Evolutionary conservation across 2,888 invertebrate genomes (phyloP).

Genomic region (Dendrolimus houi): DNA sequence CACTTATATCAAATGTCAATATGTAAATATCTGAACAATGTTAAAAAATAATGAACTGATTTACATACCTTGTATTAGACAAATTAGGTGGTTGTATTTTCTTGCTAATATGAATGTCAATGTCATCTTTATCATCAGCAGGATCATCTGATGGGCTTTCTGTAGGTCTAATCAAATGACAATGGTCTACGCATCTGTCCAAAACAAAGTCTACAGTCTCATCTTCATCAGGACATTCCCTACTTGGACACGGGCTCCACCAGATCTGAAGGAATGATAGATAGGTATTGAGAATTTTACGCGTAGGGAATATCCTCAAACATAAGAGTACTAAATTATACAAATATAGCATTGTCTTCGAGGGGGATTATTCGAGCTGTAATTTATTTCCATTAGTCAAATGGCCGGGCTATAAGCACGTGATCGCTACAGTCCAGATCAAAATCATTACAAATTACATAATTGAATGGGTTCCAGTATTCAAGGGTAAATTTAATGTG

Average conservation of each 20-base stretch:
- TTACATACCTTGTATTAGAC: conserved; percentile 45
- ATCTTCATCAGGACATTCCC: conserved; percentile 85
- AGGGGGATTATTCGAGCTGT: conserved; percentile 16
- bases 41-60: too few relatives aligned
- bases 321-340: background rate
- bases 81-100: conserved; percentile 58
- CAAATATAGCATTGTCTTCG: conserved; percentile 5
- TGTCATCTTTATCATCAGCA: conserved; percentile 64
- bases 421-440: conserved; percentile 12
- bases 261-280: conserved; percentile 73
- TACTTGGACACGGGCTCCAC: conserved; percentile 89
- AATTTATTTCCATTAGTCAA: conserved; percentile 21
- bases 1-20: too few relatives aligned
- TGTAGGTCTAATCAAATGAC: conserved; percentile 70
- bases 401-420: conserved; percentile 11
- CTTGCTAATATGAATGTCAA: conserved; percentile 74
- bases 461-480: conserved; percentile 16
- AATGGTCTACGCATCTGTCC: conserved; percentile 84
- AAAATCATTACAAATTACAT: conserved; percentile 9
- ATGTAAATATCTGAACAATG: too few relatives aligned
- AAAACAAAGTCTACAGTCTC: conserved; percentile 84
- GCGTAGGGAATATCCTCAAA: background rate
- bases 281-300: background rate
- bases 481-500: conserved; percentile 32
- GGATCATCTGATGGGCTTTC: conserved; percentile 54